Conservation (phyloP, 2,888 invertebrate species). For the Drepana falcataria region DNA sequence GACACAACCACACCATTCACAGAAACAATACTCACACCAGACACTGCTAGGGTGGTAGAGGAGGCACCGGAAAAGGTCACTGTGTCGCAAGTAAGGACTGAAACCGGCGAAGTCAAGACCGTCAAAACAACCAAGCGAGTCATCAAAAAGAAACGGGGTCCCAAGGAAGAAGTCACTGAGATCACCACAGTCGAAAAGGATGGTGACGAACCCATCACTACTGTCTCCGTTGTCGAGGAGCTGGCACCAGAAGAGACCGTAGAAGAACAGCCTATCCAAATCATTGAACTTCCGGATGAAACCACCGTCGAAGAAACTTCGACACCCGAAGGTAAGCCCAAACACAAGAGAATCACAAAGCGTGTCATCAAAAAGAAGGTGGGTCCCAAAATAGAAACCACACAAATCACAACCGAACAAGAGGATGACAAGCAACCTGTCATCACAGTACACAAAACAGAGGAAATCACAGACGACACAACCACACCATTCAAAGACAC, state of each 20-base stretch:
- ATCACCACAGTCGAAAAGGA: constrained; percentile 1
- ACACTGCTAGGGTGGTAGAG: too few species aligned
- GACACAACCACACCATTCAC: constrained; percentile 4
- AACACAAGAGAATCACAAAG: constrained; percentile 27
- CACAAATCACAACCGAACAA: constrained; percentile 5
- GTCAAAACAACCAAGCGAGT: too few species aligned
- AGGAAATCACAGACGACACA: constrained; percentile 18
- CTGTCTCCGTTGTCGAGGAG: too few species aligned
- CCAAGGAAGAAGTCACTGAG: constrained; percentile 3
- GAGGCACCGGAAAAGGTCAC: too few species aligned
- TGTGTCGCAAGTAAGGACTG: too few species aligned
- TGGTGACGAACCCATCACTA: not conserved
- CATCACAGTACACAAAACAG: constrained; percentile 23
- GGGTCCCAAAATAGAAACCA: constrained; percentile 10
- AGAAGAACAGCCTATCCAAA: too few species aligned
- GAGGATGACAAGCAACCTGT: constrained; percentile 28
- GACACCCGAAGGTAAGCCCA: constrained; percentile 11
- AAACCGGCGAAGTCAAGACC: too few species aligned
- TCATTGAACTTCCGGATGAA: too few species aligned
- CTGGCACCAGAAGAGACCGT: too few species aligned
- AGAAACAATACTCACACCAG: too few species aligned
- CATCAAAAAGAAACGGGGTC: constrained; percentile 6
- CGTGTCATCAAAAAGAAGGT: constrained; percentile 23
- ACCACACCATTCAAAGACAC: too few species aligned
- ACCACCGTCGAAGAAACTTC: too few species aligned